These are phyloP conservation scores for Pyrgus malvae DNA, from an alignment of 2,888 invertebrate species.

Conservation along the genomic window DNA sequence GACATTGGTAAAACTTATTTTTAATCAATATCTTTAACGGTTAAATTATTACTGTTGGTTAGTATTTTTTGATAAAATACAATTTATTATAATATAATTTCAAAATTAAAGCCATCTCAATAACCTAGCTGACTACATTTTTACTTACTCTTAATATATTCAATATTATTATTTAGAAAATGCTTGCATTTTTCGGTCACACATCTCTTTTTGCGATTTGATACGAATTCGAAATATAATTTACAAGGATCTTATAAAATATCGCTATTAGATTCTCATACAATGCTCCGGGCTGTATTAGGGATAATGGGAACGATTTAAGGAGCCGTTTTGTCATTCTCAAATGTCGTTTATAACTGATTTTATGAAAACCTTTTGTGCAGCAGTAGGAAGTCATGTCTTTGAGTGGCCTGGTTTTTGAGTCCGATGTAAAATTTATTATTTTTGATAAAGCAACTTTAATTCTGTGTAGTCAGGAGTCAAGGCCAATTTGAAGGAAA, in stretches of 20 bases:
- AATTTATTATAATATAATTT: no score
- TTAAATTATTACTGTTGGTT: no score
- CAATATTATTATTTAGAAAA: no score
- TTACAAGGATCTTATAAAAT: constrained; percentile 6
- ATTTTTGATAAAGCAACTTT: background rate
- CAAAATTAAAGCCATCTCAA: no score
- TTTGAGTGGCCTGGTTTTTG: background rate
- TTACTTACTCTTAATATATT: no score
- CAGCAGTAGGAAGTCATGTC: constrained; percentile 1
- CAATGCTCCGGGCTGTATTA: constrained; percentile 4
- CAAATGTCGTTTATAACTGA: constrained; percentile 12
- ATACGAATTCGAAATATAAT: background rate
- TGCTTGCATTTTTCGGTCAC: no score
- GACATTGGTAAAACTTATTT: no score
- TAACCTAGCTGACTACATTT: no score
- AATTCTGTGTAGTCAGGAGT: background rate
- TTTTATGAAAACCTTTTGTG: constrained; percentile 12
- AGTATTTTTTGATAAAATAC: no score
- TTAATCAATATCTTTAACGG: no score
- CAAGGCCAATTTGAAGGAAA: no score
- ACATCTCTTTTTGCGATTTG: no score
- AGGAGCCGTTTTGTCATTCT: constrained; percentile 14
- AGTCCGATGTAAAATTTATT: background rate
- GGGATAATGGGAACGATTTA: constrained; percentile 17
- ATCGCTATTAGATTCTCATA: constrained; percentile 15